Evolutionary conservation across 2,113 vertebrate genomes (phyloP).

Genomic region (Pituophis catenifer): DNA sequence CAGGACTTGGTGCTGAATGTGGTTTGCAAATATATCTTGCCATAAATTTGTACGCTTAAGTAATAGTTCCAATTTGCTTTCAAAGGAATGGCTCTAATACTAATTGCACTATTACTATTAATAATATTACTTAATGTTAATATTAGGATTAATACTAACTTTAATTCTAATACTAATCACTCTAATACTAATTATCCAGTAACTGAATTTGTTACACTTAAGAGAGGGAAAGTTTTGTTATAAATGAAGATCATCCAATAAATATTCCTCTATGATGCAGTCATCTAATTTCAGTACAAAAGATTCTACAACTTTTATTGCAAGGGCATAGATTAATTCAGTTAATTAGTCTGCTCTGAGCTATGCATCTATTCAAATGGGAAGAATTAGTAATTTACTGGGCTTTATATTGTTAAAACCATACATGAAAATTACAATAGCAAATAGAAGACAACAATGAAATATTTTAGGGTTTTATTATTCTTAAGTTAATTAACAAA

Average conservation of each 20-base stretch:
- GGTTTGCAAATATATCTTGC: background rate
- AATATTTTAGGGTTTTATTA: background rate
- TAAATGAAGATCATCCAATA: background rate
- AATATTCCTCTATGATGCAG: slow-evolving; percentile 50
- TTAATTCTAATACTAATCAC: background rate
- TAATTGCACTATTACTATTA: background rate
- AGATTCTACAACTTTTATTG: slow-evolving; percentile 54
- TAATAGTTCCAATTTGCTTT: background rate
- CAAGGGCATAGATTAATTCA: slow-evolving; percentile 49
- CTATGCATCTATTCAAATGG: slow-evolving; percentile 38
- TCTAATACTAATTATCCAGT: background rate
- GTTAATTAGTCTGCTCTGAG: slow-evolving; percentile 46
- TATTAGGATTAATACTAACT: background rate
- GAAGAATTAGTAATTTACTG: background rate
- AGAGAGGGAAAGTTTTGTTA: background rate
- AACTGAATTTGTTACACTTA: background rate
- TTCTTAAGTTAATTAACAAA: background rate
- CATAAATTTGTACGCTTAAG: background rate
- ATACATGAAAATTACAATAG: background rate
- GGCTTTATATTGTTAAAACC: background rate
- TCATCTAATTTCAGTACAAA: slow-evolving; percentile 16
- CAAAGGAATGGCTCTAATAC: background rate
- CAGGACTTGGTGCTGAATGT: background rate
- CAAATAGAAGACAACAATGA: background rate
- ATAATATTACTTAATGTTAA: background rate